Evolutionary conservation across 2,797 vertebrate species (phyloP), one percentile per base, ranked within the genome.

Genomic region (Aulostomus chinensis): DNA sequence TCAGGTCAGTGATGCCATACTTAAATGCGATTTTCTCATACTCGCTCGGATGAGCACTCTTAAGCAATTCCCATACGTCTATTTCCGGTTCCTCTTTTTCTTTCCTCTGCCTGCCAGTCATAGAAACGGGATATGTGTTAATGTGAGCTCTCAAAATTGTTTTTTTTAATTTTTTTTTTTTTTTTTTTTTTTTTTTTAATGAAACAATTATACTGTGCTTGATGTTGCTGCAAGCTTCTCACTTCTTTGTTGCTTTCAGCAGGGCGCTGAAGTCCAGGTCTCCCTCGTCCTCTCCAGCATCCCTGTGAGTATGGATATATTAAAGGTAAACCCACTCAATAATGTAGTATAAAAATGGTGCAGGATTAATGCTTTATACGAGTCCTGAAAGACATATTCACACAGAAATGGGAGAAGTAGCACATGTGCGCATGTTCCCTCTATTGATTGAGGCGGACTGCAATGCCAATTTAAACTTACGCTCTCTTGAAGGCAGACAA

Each of bases 11-110:
- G 81, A 97, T 93, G 60, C 95, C 95, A 0, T 96, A 93, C 58
- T 94, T 12, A 68, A 97, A 96, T 54, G 94, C 94, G 0, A 97
- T 96, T 71, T 89, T 94, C 89, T 97, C 95, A 0, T 94, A 97
- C 35, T 97, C 93, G 73, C 93, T 95, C 42, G 94, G 94, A 58
- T 96, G 94, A 2, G 95, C 94, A 8, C 0, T 92, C 61, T 96
- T 94, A 26, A 97, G 89, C 64, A 96, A 81, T 65, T 94, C 93
- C 78, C 94, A 93, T 51, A 96, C 92, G 1, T 95, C 95, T 1
- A 90, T 82, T 28, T 91, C 75, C 14, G 90, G 89, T 29, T 68
- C 21, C 38, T 76, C 73, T 10, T 80, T 81, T 42, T 76, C 58
- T 45, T 76, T 92, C 70, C 89, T 91, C 17, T 81, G 92, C 59